Evolutionary conservation across 2,797 vertebrate species (phyloP), one percentile per base, ranked within the genome.

Genomic region (Urophycis tenuis): DNA sequence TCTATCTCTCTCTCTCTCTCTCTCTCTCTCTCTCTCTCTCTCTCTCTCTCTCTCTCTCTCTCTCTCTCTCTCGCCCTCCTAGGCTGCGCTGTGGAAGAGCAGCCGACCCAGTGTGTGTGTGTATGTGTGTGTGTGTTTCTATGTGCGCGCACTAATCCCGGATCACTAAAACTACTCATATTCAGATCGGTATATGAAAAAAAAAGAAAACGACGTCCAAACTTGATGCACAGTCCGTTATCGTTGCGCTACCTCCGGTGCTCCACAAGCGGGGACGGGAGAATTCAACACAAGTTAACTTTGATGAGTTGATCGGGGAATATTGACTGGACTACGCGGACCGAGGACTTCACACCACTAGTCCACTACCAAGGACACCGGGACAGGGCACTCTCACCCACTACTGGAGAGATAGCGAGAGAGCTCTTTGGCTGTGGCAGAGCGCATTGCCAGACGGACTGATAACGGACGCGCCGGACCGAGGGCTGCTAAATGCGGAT

Each of bases 401-500:
- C 53, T 22, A 22, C 45, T 19, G 45, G 12, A 53, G 45, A 53
- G 45, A 53, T 53, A 53, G 45, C 7, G 45, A 53, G 45, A 53
- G 19, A 53, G 45, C 17, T n/a, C n/a, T 53, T 22, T 22, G 45
- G 45, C 12, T 17, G 45, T 19, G 45, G 45, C 17, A 82, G 76
- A 73, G 3, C 39, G 39, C 39, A 15, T 41, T 41, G 39, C 39
- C 36, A 36, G 35, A 53, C 45, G 14, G 74, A 25, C 31, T 30
- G 33, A 35, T 67, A 67, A 67, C 53, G 53, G 60, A 19, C n/a
- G n/a, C n/a, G n/a, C 14, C 35, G 35, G 33, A 33, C 15, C 80
- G 53, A 75, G 64, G 76, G 81, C 76, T 84, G 79, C 89, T 93
- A 84, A 87, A 94, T 93, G 93, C 92, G 90, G 87, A 89, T 90